A percentile compares a stretch with the other conserved stretches of the same genome.
These are phyloP conservation scores for Paradoxurus hermaphroditus DNA, from an alignment of 2,113 vertebrate genomes.

Conservation along the genomic window DNA sequence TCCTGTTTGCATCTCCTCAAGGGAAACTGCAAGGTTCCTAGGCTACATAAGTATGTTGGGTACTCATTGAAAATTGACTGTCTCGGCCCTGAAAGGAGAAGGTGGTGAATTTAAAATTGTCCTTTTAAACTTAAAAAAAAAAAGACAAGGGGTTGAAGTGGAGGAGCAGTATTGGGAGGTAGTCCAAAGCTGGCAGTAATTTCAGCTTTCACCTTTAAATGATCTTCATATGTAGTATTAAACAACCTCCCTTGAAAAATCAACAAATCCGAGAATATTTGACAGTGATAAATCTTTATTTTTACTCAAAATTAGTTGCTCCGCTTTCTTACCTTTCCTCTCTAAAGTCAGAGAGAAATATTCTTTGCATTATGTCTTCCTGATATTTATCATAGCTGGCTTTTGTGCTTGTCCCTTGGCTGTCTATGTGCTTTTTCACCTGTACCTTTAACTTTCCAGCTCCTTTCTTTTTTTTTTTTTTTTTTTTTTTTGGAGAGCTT, in stretches of 20 bases:
- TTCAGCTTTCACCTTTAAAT: not conserved
- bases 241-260: conserved; percentile 8
- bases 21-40: not conserved
- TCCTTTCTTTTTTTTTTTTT: not conserved
- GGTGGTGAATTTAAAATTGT: not conserved
- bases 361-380: conserved; percentile 37
- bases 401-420: not conserved
- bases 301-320: conserved; percentile 57
- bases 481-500: not conserved
- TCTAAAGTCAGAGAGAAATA: conserved; percentile 46
- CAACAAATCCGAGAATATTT: not conserved
- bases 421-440: not conserved
- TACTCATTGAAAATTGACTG: not conserved
- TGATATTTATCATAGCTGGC: not conserved
- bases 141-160: not conserved
- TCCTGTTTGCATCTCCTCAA: not conserved
- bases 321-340: conserved; percentile 46
- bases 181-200: not conserved
- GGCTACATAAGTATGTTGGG: not conserved
- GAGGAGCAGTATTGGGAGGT: not conserved
- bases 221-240: conserved; percentile 7
- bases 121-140: not conserved
- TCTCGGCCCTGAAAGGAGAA: not conserved
- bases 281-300: conserved; percentile 56
- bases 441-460: not conserved